Conservation (phyloP, 1,140 invertebrate species). For the Drosophila bipectinata region DNA sequence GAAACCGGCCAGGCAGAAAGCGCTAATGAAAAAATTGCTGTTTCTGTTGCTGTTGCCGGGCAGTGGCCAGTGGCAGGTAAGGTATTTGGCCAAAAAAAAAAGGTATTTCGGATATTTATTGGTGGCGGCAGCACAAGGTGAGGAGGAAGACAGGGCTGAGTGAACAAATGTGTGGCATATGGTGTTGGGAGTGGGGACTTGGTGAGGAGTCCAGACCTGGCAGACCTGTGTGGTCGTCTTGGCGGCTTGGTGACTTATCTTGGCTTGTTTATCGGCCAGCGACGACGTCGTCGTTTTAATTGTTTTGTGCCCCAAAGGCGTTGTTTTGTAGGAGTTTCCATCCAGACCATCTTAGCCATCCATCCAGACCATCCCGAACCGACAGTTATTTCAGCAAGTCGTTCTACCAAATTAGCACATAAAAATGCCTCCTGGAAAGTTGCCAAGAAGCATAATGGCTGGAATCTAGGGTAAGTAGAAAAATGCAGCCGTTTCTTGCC, state of each 20-base stretch:
- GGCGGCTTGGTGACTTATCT: constrained; percentile 59
- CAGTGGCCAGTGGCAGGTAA: no score
- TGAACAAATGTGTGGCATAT: constrained; percentile 68
- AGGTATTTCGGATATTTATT: constrained; percentile 78
- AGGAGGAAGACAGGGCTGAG: constrained; percentile 8
- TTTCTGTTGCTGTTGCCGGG: no score
- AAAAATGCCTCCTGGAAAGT: constrained; percentile 63
- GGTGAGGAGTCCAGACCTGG: no score
- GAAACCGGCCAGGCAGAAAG: constrained; percentile 34
- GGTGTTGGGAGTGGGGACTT: constrained; percentile 5
- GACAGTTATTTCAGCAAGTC: constrained; percentile 71
- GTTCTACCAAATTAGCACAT: constrained; percentile 69
- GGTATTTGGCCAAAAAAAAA: neutral
- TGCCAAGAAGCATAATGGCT: constrained; percentile 43
- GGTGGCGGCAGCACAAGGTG: constrained; percentile 39
- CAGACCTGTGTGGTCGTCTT: constrained; percentile 31
- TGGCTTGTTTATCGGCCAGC: constrained; percentile 69
- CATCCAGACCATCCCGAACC: constrained; percentile 5
- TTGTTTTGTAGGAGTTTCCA: constrained; percentile 60
- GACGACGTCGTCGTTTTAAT: constrained; percentile 68
- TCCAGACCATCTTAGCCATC: no score
- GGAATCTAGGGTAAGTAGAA: constrained; percentile 73
- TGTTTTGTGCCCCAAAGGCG: constrained; percentile 62
- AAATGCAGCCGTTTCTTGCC: constrained; percentile 51
- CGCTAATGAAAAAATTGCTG: constrained; percentile 76